phyloP scores from a whole-genome alignment of 2,888 invertebrate species.

The Ochropleura plecta region DNA sequence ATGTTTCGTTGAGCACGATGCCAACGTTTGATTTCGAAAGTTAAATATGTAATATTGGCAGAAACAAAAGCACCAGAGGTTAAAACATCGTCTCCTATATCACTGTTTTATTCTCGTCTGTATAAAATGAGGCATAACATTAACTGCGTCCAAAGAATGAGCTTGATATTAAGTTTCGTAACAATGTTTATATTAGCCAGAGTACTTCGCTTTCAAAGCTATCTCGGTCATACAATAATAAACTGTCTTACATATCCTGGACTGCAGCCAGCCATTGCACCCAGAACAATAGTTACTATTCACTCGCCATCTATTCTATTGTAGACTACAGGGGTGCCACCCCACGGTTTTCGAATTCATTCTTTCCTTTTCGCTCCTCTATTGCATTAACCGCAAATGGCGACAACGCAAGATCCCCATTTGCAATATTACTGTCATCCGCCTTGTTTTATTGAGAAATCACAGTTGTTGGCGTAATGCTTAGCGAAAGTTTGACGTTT shows the following conservation, averaged over 20 bases:
- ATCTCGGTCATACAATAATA: conserved; percentile 64
- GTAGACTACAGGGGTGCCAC: conserved; percentile 52
- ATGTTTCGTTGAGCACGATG: too few species aligned
- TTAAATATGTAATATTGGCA: neutral
- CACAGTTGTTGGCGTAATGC: conserved; percentile 35
- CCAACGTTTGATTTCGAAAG: neutral
- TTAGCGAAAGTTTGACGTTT: conserved; percentile 49
- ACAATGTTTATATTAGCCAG: conserved; percentile 57
- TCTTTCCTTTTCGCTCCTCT: conserved; percentile 24
- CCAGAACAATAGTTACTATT: conserved; percentile 54
- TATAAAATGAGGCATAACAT: conserved; percentile 16
- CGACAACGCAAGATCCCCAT: conserved; percentile 42
- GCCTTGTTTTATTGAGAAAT: conserved; percentile 55
- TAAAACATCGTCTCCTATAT: neutral
- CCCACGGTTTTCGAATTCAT: conserved; percentile 30
- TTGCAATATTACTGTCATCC: conserved; percentile 54
- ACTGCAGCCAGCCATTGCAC: conserved; percentile 57
- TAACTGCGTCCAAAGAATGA: conserved; percentile 44
- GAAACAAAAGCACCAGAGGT: neutral
- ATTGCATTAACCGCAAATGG: conserved; percentile 37
- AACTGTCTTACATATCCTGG: conserved; percentile 54
- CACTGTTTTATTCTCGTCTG: conserved; percentile 16
- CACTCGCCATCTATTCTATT: conserved; percentile 45
- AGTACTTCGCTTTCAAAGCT: conserved; percentile 57
- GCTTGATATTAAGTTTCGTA: conserved; percentile 56